These are phyloP conservation scores for Characodon lateralis DNA, from an alignment of 2,797 vertebrate genomes.

Conservation along the genomic window DNA sequence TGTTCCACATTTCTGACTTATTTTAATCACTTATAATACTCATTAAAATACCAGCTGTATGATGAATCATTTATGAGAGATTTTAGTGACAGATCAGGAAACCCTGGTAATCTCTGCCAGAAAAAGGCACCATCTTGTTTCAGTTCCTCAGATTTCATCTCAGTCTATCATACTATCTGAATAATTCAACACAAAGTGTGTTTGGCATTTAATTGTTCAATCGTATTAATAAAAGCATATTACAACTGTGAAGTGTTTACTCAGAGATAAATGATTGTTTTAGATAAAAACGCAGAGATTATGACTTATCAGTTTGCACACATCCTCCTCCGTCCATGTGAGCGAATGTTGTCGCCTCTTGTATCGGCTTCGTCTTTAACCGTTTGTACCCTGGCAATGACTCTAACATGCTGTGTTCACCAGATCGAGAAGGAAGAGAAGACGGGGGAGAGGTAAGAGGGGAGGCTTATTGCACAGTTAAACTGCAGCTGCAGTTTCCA, in stretches of 20 bases:
- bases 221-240: background rate
- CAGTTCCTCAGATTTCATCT: background rate
- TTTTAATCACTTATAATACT: constrained; percentile 3
- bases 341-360: constrained; percentile 48
- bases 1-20: background rate
- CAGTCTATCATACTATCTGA: background rate
- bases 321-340: constrained; percentile 32
- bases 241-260: background rate
- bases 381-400: constrained; percentile 72
- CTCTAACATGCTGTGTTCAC: constrained; percentile 68
- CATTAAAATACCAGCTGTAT: constrained; percentile 6
- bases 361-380: constrained; percentile 66
- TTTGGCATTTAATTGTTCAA: background rate
- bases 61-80: constrained; percentile 5
- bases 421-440: constrained; percentile 63
- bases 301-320: constrained; percentile 36
- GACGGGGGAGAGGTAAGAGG: constrained; percentile 42
- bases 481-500: constrained; percentile 81
- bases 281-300: constrained; percentile 9
- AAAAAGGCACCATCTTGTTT: background rate
- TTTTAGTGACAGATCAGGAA: constrained; percentile 1
- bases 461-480: constrained; percentile 70
- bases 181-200: background rate
- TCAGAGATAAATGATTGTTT: background rate
- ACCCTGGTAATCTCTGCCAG: background rate